phyloP scores from a whole-genome alignment of 2,113 vertebrate species.

The Promerops cafer region DNA sequence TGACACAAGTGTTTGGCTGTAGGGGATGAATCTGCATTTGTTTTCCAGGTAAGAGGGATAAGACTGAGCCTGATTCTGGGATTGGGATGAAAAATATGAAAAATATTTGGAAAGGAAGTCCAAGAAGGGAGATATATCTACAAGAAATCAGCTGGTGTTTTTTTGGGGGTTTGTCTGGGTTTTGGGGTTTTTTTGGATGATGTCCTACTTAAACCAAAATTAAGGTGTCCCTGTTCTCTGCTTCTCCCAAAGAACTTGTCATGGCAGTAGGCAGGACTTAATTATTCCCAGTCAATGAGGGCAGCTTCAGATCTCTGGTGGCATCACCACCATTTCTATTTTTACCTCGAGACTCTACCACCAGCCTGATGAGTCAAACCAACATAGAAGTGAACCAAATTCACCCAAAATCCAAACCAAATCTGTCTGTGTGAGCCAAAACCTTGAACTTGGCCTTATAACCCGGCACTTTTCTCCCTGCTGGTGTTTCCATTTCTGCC shows the following conservation, averaged over 20 bases:
- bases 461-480: not conserved
- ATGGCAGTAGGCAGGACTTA: not conserved
- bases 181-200: not conserved
- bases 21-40: not conserved
- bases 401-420: not conserved
- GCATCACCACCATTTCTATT: not conserved
- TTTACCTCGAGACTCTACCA: not conserved
- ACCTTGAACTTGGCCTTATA: too few species aligned
- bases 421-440: not conserved
- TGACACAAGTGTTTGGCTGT: not conserved
- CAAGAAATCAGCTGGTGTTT: not conserved
- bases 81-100: not conserved
- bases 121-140: not conserved
- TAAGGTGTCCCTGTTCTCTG: not conserved
- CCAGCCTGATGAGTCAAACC: not conserved
- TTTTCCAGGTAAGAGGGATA: not conserved
- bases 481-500: not conserved
- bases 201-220: not conserved
- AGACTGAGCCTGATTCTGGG: not conserved
- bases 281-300: not conserved
- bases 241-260: not conserved
- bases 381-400: not conserved
- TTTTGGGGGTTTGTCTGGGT: not conserved
- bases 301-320: not conserved
- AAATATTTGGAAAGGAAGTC: not conserved